These are phyloP conservation scores for Phrynocephalus forsythii DNA, from an alignment of 2,797 vertebrate genomes.

Conservation along the genomic window DNA sequence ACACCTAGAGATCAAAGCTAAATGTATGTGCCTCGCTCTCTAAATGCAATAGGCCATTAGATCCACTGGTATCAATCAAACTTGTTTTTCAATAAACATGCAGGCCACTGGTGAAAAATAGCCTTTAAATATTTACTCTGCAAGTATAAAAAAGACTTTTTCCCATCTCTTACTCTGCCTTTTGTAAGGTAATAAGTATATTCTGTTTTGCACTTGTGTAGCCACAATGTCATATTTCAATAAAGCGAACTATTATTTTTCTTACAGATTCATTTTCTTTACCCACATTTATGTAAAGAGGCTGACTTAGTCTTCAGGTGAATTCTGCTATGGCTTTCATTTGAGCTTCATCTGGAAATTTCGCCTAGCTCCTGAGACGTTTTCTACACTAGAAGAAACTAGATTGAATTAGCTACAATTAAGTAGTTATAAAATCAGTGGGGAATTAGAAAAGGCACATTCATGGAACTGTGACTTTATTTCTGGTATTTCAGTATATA, in stretches of 20 bases:
- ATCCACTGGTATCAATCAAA: not conserved
- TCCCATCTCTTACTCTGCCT: not conserved
- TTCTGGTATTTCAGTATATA: constrained; percentile 24
- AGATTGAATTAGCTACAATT: constrained; percentile 17
- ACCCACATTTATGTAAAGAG: not conserved
- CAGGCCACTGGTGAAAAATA: not conserved
- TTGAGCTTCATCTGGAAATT: not conserved
- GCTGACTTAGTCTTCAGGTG: not conserved
- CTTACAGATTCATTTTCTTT: not conserved
- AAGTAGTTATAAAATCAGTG: not conserved
- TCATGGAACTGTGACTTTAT: constrained; percentile 12
- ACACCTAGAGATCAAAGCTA: not conserved
- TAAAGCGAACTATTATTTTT: not conserved
- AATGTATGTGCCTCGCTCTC: not conserved
- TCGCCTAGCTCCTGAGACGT: not conserved
- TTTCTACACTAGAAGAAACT: constrained; percentile 10
- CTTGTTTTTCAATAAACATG: not conserved
- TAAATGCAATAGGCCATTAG: not conserved
- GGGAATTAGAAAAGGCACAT: not conserved
- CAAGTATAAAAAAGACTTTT: not conserved
- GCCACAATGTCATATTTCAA: constrained; percentile 21
- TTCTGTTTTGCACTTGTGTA: constrained; percentile 1
- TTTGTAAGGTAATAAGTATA: not conserved
- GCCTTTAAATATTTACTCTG: not conserved
- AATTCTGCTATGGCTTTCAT: not conserved